Percentiles rank a stretch among this genome's conserved stretches.
phyloP scores from a whole-genome alignment of 2,113 vertebrate species.

The Cinclus mexicanus region DNA sequence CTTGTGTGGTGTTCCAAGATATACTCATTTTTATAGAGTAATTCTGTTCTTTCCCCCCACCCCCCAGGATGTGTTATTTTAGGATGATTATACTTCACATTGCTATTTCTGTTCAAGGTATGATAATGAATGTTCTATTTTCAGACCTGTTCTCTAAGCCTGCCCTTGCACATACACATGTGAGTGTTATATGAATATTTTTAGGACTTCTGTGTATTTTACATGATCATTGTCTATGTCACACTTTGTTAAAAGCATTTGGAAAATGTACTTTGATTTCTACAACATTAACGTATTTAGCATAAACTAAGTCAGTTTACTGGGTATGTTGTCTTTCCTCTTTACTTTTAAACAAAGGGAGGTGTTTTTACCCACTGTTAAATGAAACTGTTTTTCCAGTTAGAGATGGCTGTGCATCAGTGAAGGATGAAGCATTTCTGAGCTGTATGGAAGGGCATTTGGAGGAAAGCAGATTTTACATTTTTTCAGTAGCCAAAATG shows the following conservation, averaged over 20 bases:
- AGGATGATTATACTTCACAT: background rate
- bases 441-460: background rate
- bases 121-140: slow-evolving; percentile 11
- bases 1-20: background rate
- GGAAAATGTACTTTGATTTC: background rate
- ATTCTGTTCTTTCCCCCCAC: background rate
- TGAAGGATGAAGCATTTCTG: background rate
- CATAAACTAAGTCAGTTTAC: background rate
- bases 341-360: background rate
- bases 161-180: background rate
- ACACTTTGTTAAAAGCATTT: background rate
- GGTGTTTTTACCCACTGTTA: background rate
- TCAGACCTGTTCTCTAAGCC: background rate
- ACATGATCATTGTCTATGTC: background rate
- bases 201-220: background rate
- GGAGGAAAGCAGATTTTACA: background rate
- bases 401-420: background rate
- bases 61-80: background rate
- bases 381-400: background rate
- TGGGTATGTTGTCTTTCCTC: background rate
- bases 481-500: background rate
- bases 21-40: background rate
- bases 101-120: background rate
- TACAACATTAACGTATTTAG: background rate
- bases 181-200: background rate